Evolutionary conservation across 2,797 vertebrate species (phyloP).

Genomic region (Simalia tracyae): DNA sequence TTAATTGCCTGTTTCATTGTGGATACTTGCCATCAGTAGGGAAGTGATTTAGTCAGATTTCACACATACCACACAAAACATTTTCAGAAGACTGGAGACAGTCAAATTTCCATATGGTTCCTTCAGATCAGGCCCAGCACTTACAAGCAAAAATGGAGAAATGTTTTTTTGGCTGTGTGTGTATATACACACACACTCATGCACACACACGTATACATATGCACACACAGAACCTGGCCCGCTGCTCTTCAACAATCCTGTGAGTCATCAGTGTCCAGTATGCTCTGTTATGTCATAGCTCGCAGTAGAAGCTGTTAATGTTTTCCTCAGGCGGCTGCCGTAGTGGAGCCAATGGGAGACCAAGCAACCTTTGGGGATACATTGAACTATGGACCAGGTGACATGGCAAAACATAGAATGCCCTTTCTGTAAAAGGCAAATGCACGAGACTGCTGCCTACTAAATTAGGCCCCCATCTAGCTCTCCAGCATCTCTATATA

Average conservation of each 20-base stretch:
- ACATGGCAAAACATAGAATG: not conserved
- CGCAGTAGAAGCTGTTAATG: not conserved
- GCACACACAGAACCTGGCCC: not conserved
- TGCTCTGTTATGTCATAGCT: not conserved
- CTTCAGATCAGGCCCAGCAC: not conserved
- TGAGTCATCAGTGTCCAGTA: not conserved
- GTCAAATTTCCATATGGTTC: not conserved
- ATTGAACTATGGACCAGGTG: not conserved
- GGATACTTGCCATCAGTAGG: not conserved
- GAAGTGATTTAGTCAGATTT: slow-evolving; percentile 8
- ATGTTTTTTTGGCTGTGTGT: not conserved
- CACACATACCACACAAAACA: not conserved
- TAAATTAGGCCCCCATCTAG: not conserved
- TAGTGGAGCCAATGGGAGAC: not conserved
- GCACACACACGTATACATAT: no score
- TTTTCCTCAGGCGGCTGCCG: not conserved
- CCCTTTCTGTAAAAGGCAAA: not conserved
- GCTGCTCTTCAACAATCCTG: not conserved
- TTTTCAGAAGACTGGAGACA: not conserved
- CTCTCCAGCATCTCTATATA: not conserved
- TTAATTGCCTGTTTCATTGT: not conserved
- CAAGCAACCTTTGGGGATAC: not conserved
- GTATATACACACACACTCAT: not conserved
- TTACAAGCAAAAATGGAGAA: not conserved
- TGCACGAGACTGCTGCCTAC: not conserved